These are phyloP conservation scores for Anguilla marmorata DNA, from an alignment of 2,797 vertebrate species.

Conservation along the genomic window DNA sequence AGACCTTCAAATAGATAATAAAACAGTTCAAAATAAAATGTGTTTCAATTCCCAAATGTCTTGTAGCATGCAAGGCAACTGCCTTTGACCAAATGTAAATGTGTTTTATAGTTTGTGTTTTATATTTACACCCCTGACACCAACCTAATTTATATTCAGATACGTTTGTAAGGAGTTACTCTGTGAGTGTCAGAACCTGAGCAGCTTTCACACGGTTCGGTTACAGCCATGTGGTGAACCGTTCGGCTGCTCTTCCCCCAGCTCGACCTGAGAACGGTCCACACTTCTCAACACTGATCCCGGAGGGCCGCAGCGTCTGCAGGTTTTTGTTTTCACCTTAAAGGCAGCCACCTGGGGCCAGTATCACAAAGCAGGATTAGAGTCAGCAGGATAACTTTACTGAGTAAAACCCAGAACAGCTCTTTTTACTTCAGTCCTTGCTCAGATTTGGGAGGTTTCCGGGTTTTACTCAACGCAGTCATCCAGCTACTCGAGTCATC, in stretches of 20 bases:
- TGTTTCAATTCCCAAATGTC: constrained; percentile 42
- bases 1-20: constrained; percentile 92
- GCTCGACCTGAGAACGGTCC: neutral
- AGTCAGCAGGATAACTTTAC: no score
- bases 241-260: neutral
- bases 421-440: no score
- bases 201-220: neutral
- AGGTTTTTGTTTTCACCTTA: neutral
- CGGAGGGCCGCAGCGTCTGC: neutral
- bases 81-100: neutral
- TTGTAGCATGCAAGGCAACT: no score
- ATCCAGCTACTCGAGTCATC: no score
- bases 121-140: neutral
- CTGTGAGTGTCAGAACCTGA: neutral
- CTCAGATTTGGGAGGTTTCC: no score
- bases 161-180: neutral
- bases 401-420: no score
- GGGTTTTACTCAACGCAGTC: no score
- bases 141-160: neutral
- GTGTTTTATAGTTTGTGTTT: neutral
- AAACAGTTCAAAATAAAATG: constrained; percentile 72
- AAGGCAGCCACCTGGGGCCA: neutral
- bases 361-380: no score
- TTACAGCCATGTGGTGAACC: neutral
- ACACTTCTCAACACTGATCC: neutral